Percentiles rank a stretch among this genome's conserved stretches.
Conservation (phyloP, 2,113 vertebrate species). For the Crotalus tigris region DNA sequence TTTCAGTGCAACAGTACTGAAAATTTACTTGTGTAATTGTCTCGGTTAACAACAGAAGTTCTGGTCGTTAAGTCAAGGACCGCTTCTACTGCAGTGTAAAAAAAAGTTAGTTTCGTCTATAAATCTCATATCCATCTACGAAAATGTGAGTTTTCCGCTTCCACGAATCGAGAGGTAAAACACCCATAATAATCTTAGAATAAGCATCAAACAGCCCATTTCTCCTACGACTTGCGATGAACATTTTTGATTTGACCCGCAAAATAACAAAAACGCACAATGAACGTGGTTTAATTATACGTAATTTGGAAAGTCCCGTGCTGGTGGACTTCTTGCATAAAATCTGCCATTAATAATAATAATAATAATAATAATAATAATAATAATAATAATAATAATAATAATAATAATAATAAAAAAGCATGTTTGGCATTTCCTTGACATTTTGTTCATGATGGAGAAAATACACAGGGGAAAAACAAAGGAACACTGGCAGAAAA, state of each 20-base stretch:
- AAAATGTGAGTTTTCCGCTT: not conserved
- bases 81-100: not conserved
- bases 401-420: not conserved
- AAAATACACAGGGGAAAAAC: not conserved
- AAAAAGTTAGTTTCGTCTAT: accelerated
- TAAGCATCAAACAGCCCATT: not conserved
- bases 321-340: not conserved
- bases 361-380: not conserved
- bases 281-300: not conserved
- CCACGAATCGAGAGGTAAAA: not conserved
- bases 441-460: not conserved
- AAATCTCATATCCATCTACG: not conserved
- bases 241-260: not conserved
- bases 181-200: not conserved
- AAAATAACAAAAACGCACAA: not conserved
- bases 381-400: too few relatives aligned
- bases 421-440: not conserved
- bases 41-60: not conserved
- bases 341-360: not conserved
- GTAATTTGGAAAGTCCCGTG: not conserved
- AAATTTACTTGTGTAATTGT: not conserved
- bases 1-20: not conserved
- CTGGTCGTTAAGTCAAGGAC: not conserved
- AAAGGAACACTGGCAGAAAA: too few relatives aligned
- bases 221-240: not conserved